Percentiles rank a stretch among this genome's conserved stretches.
Conservation (phyloP, 1,140 invertebrate species). For the Meteorus sp. region DNA sequence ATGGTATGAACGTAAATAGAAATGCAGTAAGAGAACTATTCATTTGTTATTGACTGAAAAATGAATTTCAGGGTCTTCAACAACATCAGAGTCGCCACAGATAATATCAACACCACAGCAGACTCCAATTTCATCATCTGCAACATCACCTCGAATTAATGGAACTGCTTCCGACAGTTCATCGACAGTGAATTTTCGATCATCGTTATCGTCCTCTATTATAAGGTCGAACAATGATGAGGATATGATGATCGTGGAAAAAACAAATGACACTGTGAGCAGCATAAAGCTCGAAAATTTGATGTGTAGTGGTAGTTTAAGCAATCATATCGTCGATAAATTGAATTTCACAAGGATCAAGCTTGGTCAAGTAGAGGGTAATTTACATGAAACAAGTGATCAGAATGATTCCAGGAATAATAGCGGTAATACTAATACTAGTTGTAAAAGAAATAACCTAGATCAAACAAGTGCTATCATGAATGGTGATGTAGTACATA, state of each 20-base stretch:
- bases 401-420: constrained; percentile 31
- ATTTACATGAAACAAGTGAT: constrained; percentile 29
- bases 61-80: constrained; percentile 51
- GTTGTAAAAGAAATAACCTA: constrained; percentile 33
- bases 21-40: background rate
- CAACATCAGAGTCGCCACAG: constrained; percentile 56
- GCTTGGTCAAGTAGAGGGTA: constrained; percentile 35
- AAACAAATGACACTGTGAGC: constrained; percentile 42
- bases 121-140: constrained; percentile 41
- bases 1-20: constrained; percentile 42
- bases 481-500: constrained; percentile 40
- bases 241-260: constrained; percentile 47
- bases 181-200: constrained; percentile 13
- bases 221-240: constrained; percentile 31
- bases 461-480: constrained; percentile 32
- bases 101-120: constrained; percentile 45
- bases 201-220: no score
- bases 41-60: constrained; percentile 1
- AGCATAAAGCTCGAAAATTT: constrained; percentile 43
- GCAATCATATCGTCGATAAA: constrained; percentile 30
- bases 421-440: constrained; percentile 32
- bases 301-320: constrained; percentile 38
- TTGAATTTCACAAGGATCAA: constrained; percentile 30
- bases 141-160: constrained; percentile 46
- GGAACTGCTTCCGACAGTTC: constrained; percentile 34